Evolutionary conservation across 2,113 vertebrate genomes (phyloP), one percentile per base, ranked within the genome.

Genomic region (Sula dactylatra): DNA sequence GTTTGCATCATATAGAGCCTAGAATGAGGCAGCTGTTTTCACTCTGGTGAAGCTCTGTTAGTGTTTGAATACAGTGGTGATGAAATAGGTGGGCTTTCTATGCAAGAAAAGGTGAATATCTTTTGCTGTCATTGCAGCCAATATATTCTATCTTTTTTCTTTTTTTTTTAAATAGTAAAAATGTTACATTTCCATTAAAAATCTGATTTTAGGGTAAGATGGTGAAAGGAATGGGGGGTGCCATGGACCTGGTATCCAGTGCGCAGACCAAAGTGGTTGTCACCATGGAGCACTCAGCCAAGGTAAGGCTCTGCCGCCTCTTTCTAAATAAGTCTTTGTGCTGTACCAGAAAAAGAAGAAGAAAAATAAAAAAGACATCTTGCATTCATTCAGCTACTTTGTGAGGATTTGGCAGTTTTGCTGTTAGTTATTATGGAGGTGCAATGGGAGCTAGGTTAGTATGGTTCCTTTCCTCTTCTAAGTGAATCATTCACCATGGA

Each of bases 181-280:
- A 54, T n/a, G 7, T 59, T 55, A 66, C 14, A 65, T 90, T 90
- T 96, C 8, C 11, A n/a, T 96, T 78, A 42, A 86, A 82, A 71
- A 61, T 65, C 56, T 88, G 4, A 86, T 95, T 97, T 96, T 94
- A 99, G 99, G 99, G 99, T 72, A 99, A 99, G 96, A 99, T 99
- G 99, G 99, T 99, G 94, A 99, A 99, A 97, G 99, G 99, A 95
- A 99, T 99, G 99, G 99, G 99, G 2, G 99, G 99, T 76, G 99
- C 99, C 69, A 99, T 99, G 99, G 99, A 99, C 93, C 98, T 99
- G 56, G 99, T 99, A 83, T 99, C 99, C 72, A 99, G 99, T 19
- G 97, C 98, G 6, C 99, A 98, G 98, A 99, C 99, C 65, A 99
- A 99, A 98, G 99, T 99, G 66, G 99, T 99, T 76, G 99, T 99